Base-by-base conservation (phyloP, 2,888 invertebrate genomes). In the Campaea margaritaria region DNA sequence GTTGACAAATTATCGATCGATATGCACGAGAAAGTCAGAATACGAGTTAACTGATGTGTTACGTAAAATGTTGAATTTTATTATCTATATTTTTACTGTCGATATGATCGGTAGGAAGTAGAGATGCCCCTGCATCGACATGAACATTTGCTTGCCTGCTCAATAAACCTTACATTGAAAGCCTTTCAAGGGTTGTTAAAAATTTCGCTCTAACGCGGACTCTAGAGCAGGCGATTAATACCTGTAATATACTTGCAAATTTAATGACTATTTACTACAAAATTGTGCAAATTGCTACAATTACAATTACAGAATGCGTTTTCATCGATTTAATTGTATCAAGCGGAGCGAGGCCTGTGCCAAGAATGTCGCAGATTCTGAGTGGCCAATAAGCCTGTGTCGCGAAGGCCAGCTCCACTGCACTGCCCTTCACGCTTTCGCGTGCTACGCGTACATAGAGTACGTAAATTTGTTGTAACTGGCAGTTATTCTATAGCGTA, bases 351-450 rank as follows among this genome's bases (percentile, higher is more conserved):
- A 64, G 65, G 61, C 45, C 51, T 28, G 56, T 13, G 47, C 21
- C 31, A 64, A 59, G 58, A 66, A 66, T 69, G 67, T 65, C 62
- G 58, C 61, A 62, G 58, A 58, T 55, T 55, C 48, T 50, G 53
- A 45, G 60, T 46, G 47, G 43, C 57, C 49, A 63, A 49, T 53
- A n/a, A 58, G 56, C 50, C 50, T 48, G 58, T 45, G 50, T 31
- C 48, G 53, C 55, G 74, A 75, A 78, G 78, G 78, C 64, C 69
- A 65, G 38, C 43, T 21, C 58, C 68, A 28, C 13, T 31, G 44
- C 69, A 50, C 55, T 78, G 85, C 83, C 87, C 85, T 87, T 87
- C 87, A 86, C 87, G 83, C 85, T 87, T 87, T 87, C 87, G 74
- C 78, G 72, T 74, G 64, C 63, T 68, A 69, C 68, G 68, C 58